Base-by-base conservation (phyloP, 2,113 vertebrate species). In the Lethenteron camtschaticum region DNA sequence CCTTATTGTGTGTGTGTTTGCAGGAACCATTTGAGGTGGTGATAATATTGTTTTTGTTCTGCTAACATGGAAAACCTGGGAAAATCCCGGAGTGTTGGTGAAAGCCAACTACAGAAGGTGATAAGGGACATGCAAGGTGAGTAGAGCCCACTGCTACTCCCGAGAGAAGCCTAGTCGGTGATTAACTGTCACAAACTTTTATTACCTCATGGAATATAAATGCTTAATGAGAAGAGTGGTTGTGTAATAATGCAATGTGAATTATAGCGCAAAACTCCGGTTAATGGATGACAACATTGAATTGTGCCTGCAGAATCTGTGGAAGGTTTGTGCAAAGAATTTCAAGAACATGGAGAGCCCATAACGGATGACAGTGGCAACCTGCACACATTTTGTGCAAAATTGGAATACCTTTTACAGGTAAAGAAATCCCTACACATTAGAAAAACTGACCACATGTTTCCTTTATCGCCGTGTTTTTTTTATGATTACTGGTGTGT, bases 401-500 rank as follows among this genome's bases (percentile, higher is more conserved):
- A 95, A 73, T 82, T 96, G 3, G 92, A 96, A 71, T 96, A 96
- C 73, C 84, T 96, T 73, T 77, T 96, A 55, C 92, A 97, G 82
- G 92, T 96, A 75, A 78, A 78, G 76, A 57, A 57, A 12, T 9
- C 8, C 55, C 12, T 8, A 58, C 56, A 57, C 58, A 24, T 55
- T 57, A 57, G 55, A 63, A 12, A 16, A 55, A 71, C 9, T 71
- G n/a, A 59, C n/a, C 60, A 10, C 24, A 68, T 13, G 56, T 6
- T 55, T n/a, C 12, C 14, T 41, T 24, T 18, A 16, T 56, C 56
- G 20, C 1, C 57, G 56, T 59, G 14, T 12, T 8, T 24, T 56
- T 56, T 12, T 8, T 60, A 18, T 10, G 2, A 70, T 7, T 56
- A 63, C 12, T 7, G 6, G 12, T 41, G 59, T n/a, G 3, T 56